phyloP scores from a whole-genome alignment of 92 coral and sea anemone genomes.

The Phymanthus crucifer region DNA sequence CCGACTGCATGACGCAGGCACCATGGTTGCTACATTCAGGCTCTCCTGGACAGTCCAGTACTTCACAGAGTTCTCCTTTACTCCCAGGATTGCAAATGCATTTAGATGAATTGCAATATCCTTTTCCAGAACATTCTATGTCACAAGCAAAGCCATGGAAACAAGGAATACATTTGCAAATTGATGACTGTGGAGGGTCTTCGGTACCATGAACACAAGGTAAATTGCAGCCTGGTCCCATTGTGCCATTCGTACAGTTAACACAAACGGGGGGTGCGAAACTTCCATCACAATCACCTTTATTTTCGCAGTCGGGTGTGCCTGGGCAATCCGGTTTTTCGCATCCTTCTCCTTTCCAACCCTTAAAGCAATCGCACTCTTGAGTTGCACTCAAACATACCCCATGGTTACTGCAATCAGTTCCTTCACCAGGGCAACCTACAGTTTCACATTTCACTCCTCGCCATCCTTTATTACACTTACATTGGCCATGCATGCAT shows the following conservation, averaged over 20 bases:
- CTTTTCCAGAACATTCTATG: slow-evolving; percentile 76
- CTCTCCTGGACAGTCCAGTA: slow-evolving; percentile 88
- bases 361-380: slow-evolving; percentile 84
- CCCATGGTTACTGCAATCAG: slow-evolving; percentile 92
- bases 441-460: slow-evolving; percentile 89
- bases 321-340: slow-evolving; percentile 92
- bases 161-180: slow-evolving; percentile 83
- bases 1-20: slow-evolving; percentile 62
- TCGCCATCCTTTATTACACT: slow-evolving; percentile 84
- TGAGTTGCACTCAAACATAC: slow-evolving; percentile 83
- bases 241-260: slow-evolving; percentile 88
- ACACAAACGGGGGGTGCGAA: slow-evolving; percentile 90
- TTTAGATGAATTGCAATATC: slow-evolving; percentile 59
- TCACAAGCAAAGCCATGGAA: slow-evolving; percentile 86
- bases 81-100: slow-evolving; percentile 79
- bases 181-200: slow-evolving; percentile 80
- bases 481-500: slow-evolving; percentile 72
- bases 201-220: slow-evolving; percentile 88
- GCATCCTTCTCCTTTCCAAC: slow-evolving; percentile 99
- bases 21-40: slow-evolving; percentile 94
- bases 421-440: slow-evolving; percentile 94
- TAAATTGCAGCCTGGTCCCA: slow-evolving; percentile 93
- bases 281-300: slow-evolving; percentile 84
- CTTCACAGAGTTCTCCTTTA: slow-evolving; percentile 78
- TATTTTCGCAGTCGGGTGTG: slow-evolving; percentile 85